Evolutionary conservation across 2,113 vertebrate genomes (phyloP), one percentile per base, ranked within the genome.

Genomic region (Myiozetetes cayanensis): DNA sequence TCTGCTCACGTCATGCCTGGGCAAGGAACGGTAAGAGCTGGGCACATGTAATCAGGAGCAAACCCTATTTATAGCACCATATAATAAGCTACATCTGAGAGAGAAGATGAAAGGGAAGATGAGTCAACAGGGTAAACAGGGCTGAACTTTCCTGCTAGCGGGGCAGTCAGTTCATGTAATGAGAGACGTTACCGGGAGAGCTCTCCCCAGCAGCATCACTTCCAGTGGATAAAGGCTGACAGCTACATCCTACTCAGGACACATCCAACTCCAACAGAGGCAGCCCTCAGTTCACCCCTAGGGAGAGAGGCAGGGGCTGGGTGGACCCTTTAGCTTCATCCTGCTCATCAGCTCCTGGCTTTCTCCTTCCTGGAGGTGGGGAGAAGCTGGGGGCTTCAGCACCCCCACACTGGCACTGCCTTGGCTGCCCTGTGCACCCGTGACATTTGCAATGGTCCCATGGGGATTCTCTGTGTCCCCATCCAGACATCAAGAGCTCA

Each of bases 31-130:
- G 37, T 62, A 50, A 93, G 35, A 74, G 62, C 56, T 31, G n/a
- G 88, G 90, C 78, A 88, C 70, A 25, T 50, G 68, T 77, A 85
- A 93, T 52, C 84, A 59, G 66, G 41, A 93, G n/a, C 65, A 76
- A 89, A 61, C 20, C 21, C 68, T 94, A 94, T 95, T 92, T 91
- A 95, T 94, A 88, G 87, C 43, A 49, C 79, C 13, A 14, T 47
- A 66, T 90, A 96, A 95, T 46, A 30, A 93, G 87, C 43, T 67
- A 19, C 74, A 44, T 85, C 87, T 89, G 87, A 85, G 50, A 72
- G 37, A 90, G 53, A 90, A 73, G 89, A 95, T 88, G 91, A 90
- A 82, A 91, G 90, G 71, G 37, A 85, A 85, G 77, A 85, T 87
- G 87, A 92, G 76, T 95, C 79, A 94, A 79, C 55, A 71, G 71